phyloP scores from a whole-genome alignment of 2,113 vertebrate genomes.

The Oreochromis spilurus region DNA sequence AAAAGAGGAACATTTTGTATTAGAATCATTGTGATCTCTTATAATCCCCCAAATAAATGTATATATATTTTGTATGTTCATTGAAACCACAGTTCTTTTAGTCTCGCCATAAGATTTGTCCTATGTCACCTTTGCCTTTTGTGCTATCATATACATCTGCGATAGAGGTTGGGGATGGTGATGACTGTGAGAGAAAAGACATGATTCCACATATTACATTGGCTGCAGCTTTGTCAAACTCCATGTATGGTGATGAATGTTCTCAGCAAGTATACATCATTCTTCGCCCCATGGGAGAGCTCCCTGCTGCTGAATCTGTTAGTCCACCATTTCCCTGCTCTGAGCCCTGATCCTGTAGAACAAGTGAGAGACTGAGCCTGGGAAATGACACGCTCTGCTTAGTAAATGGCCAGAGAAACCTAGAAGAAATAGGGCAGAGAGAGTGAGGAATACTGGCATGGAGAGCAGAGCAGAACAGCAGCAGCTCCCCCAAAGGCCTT shows the following conservation, averaged over 20 bases:
- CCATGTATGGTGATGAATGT: background rate
- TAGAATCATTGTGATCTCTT: background rate
- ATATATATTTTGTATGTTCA: background rate
- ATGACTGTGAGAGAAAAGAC: background rate
- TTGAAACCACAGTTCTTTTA: background rate
- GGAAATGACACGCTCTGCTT: slow-evolving; percentile 24
- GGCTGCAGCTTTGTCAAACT: background rate
- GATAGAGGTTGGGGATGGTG: background rate
- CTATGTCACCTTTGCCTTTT: background rate
- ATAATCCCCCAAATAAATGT: background rate
- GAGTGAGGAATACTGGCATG: background rate
- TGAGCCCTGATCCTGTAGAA: background rate
- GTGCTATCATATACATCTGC: background rate
- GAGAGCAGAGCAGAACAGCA: background rate
- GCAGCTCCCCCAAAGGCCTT: slow-evolving; percentile 26
- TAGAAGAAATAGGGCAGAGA: slow-evolving; percentile 3
- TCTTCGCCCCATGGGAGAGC: background rate
- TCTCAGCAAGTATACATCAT: background rate
- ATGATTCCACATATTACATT: background rate
- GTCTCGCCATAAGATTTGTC: background rate
- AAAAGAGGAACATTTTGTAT: background rate
- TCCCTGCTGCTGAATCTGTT: background rate
- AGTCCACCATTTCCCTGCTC: background rate
- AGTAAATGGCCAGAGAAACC: slow-evolving; percentile 23
- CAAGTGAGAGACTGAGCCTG: background rate